phyloP scores from a whole-genome alignment of 2,113 vertebrate genomes.

The Phasianus colchicus region DNA sequence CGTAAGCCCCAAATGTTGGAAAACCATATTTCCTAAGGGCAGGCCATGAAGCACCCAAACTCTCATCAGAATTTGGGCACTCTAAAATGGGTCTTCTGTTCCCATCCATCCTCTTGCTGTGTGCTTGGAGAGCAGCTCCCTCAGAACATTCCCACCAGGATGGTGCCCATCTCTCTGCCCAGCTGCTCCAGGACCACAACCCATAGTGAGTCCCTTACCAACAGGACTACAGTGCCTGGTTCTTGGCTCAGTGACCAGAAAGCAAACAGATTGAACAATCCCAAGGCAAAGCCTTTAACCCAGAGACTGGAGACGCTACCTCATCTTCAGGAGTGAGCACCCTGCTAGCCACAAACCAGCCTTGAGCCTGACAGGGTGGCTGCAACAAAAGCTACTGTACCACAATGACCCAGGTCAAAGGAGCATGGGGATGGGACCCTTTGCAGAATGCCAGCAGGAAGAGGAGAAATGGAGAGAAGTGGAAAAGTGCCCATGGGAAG shows the following conservation, averaged over 20 bases:
- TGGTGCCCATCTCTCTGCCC: not conserved
- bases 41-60: not conserved
- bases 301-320: conserved; percentile 44
- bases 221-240: not conserved
- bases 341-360: not conserved
- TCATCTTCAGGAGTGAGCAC: conserved; percentile 14
- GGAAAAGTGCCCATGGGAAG: not conserved
- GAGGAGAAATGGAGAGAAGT: not conserved
- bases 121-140: not conserved
- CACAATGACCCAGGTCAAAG: not conserved
- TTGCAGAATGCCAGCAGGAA: not conserved
- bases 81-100: not conserved
- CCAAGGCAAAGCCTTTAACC: conserved; percentile 6
- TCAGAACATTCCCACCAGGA: not conserved
- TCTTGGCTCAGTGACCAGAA: not conserved
- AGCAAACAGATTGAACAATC: conserved; percentile 58
- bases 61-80: not conserved
- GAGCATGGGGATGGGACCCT: not conserved
- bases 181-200: not conserved
- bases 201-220: not conserved
- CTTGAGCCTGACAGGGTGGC: not conserved
- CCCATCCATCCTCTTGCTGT: not conserved
- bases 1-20: not conserved
- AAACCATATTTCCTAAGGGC: not conserved
- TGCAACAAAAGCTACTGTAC: not conserved